A percentile compares a stretch with the other conserved stretches of the same genome.
Conservation (phyloP, 2,888 invertebrate species). For the Plusia festucae region DNA sequence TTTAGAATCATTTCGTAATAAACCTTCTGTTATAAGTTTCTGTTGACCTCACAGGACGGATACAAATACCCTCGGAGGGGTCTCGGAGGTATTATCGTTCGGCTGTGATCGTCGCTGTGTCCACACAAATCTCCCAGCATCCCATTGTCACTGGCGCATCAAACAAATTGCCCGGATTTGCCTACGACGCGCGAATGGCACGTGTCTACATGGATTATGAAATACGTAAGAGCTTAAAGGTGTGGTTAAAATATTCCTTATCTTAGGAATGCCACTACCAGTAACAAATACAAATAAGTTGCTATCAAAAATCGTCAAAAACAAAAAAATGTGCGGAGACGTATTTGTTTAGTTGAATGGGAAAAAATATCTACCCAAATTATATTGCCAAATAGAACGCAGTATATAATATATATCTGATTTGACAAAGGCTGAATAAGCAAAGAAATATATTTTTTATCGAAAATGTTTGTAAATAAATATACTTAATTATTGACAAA, state of each 20-base stretch:
- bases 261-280: too few species aligned
- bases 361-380: too few species aligned
- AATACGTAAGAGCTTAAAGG: constrained; percentile 7
- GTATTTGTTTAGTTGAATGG: too few species aligned
- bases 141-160: constrained; percentile 50
- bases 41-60: not conserved
- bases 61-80: constrained; percentile 11
- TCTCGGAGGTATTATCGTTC: constrained; percentile 7
- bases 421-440: not conserved
- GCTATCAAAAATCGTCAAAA: too few species aligned
- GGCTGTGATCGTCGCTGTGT: constrained; percentile 12
- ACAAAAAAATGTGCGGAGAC: too few species aligned
- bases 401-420: too few species aligned
- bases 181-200: constrained; percentile 11
- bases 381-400: too few species aligned
- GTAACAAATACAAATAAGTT: too few species aligned
- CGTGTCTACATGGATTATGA: constrained; percentile 14
- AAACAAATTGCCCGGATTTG: constrained; percentile 58
- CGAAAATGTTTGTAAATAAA: not conserved
- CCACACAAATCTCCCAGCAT: constrained; percentile 31
- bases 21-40: not conserved
- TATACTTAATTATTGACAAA: constrained; percentile 3
- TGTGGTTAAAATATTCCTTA: not conserved
- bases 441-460: not conserved
- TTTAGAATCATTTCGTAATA: too few species aligned